These are phyloP conservation scores for Notospermus geniculatus DNA, from an alignment of 1,140 invertebrate genomes.

Conservation along the genomic window DNA sequence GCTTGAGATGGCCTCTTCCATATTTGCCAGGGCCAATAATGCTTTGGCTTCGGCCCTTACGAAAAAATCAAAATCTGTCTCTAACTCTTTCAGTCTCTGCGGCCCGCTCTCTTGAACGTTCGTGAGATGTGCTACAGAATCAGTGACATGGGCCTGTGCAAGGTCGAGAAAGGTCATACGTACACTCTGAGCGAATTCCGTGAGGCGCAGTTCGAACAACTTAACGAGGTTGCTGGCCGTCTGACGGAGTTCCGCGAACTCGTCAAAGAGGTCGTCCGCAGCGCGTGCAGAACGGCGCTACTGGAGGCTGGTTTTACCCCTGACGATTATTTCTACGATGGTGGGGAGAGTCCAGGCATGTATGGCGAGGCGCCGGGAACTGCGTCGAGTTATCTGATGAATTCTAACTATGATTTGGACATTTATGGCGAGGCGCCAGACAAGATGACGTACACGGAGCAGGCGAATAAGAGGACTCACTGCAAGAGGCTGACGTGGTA, in stretches of 20 bases:
- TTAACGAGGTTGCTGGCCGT: conserved; percentile 55
- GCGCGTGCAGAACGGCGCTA: conserved; percentile 71
- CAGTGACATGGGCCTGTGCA: conserved; percentile 56
- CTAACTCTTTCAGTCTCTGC: conserved; percentile 57
- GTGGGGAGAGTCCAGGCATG: conserved; percentile 45
- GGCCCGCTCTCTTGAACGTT: conserved; percentile 68
- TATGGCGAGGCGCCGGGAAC: conserved; percentile 48
- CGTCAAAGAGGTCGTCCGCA: conserved; percentile 65
- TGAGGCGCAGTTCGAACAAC: conserved; percentile 52
- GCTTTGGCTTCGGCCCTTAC: too few relatives aligned
- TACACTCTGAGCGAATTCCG: conserved; percentile 61
- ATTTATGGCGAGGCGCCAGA: conserved; percentile 61
- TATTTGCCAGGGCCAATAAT: too few relatives aligned
- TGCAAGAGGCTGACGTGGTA: conserved; percentile 71
- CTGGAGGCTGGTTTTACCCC: conserved; percentile 70
- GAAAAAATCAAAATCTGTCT: too few relatives aligned
- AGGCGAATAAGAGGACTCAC: conserved; percentile 74
- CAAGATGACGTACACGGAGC: conserved; percentile 75
- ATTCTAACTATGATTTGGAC: conserved; percentile 53
- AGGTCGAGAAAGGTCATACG: conserved; percentile 54
- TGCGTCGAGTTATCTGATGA: conserved; percentile 46
- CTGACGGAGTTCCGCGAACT: conserved; percentile 64
- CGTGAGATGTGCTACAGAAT: conserved; percentile 67
- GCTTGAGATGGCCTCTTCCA: too few relatives aligned
- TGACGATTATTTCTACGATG: conserved; percentile 62